phyloP scores from a whole-genome alignment of 2,888 invertebrate genomes.

The Drosophila barbarae region DNA sequence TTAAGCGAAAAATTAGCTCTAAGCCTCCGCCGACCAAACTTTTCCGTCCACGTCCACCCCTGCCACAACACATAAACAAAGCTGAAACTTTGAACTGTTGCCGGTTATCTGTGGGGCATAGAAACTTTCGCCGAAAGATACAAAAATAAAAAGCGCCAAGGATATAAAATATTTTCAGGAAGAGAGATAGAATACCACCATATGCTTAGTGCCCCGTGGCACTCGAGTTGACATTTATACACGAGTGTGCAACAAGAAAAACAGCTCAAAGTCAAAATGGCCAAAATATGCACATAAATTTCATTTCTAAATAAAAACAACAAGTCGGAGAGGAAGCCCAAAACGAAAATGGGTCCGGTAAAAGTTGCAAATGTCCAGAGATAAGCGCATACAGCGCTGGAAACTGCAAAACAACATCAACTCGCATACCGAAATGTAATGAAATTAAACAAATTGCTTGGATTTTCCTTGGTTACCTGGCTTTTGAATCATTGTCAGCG shows the following conservation, averaged over 20 bases:
- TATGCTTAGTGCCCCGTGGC: conserved; percentile 45
- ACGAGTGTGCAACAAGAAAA: conserved; percentile 40
- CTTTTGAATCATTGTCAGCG: conserved; percentile 60
- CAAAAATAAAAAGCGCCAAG: conserved; percentile 20
- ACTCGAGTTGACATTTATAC: conserved; percentile 50
- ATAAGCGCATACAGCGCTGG: conserved; percentile 51
- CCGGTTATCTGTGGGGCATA: conserved; percentile 57
- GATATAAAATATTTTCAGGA: conserved; percentile 22
- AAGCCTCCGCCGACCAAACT: conserved; percentile 33
- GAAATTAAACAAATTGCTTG: conserved; percentile 66
- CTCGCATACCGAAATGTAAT: conserved; percentile 45
- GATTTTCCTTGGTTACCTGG: conserved; percentile 43
- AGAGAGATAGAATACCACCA: conserved; percentile 35
- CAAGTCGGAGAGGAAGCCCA: background rate
- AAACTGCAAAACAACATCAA: conserved; percentile 42
- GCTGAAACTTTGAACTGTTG: conserved; percentile 67
- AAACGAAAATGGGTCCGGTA: conserved; percentile 22
- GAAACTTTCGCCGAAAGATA: conserved; percentile 37
- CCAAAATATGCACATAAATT: conserved; percentile 73
- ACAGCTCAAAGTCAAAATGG: conserved; percentile 57
- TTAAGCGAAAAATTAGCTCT: conserved; percentile 44
- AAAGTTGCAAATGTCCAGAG: conserved; percentile 59
- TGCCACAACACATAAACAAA: conserved; percentile 42
- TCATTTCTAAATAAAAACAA: conserved; percentile 28
- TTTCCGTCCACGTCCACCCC: conserved; percentile 4